Evolutionary conservation across 1,140 invertebrate species (phyloP), one percentile per base, ranked within the genome.

Genomic region (Neodiprion fabricii): DNA sequence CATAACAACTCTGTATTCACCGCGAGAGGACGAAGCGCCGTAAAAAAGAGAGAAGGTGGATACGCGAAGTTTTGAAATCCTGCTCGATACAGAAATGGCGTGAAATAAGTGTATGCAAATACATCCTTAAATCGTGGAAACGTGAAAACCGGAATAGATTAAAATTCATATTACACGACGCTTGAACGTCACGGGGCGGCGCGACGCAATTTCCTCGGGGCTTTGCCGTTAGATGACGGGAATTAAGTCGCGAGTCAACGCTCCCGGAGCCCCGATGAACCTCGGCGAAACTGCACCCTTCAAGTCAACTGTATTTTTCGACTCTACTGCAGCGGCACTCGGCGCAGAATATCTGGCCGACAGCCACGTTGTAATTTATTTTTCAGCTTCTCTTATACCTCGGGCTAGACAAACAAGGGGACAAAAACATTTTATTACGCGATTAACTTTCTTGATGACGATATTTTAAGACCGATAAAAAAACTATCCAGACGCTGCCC

Each of bases 401-500:
- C 78, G 79, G 5, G 77, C 78, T 80, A 77, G 79, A 82, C 83
- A 85, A 84, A 85, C 82, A 83, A 79, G 77, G 77, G 80, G 76
- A 82, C 80, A 83, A 84, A 85, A 85, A 84, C 80, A 83, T 84
- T 85, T 85, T 85, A 85, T 85, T 84, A 83, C 80, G 79, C 82
- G 83, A 85, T 85, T 83, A 85, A 85, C 80, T 82, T 71, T 77
- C 71, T 80, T 80, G 83, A 83, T 79, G 81, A 80, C 78, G 74
- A 83, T 83, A 84, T 83, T 85, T 84, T 77, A 81, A 78, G 61
- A 68, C 68, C 48, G 67, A 78, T 77, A 80, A 84, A 83, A 40
- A 77, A 74, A 17, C 17, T 23, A 14, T 67, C 65, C 23, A 72
- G 17, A 50, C 14, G 12, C 23, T 53, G 11, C 67, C 12, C 17